phyloP scores from a whole-genome alignment of 64 coral and sea anemone genomes.

The Actinia equina region DNA sequence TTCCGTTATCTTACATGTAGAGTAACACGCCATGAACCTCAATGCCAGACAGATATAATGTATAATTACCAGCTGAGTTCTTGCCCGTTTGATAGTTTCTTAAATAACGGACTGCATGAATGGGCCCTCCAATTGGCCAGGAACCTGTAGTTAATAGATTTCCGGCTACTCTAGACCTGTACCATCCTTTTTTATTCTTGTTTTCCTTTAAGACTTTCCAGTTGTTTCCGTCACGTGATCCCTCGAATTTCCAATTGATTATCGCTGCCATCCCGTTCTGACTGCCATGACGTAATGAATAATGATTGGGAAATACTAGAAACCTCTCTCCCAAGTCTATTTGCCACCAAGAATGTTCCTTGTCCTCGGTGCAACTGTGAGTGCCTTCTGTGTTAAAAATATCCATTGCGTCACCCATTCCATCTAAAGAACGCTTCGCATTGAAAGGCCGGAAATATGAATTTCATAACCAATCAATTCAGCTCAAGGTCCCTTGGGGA shows the following conservation, averaged over 20 bases:
- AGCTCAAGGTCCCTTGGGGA: too few species aligned
- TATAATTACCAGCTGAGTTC: not conserved
- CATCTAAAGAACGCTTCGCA: slow-evolving; percentile 45
- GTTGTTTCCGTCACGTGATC: slow-evolving; percentile 59
- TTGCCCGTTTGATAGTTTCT: slow-evolving; percentile 21
- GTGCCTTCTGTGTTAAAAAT: slow-evolving; percentile 49
- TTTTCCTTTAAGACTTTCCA: slow-evolving; percentile 64
- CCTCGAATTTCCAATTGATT: slow-evolving; percentile 66
- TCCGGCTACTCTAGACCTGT: not conserved
- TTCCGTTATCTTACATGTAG: not conserved
- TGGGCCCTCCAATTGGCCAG: not conserved
- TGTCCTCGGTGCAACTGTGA: slow-evolving; percentile 60
- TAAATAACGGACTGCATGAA: slow-evolving; percentile 15
- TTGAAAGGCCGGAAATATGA: not conserved
- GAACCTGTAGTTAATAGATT: not conserved
- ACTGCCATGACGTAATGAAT: slow-evolving; percentile 60
- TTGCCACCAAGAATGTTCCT: slow-evolving; percentile 74
- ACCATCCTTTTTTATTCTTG: slow-evolving; percentile 39
- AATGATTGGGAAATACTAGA: slow-evolving; percentile 51
- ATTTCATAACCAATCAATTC: too few species aligned
- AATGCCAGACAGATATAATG: slow-evolving; percentile 8
- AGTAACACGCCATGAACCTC: slow-evolving; percentile 21
- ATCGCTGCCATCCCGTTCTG: slow-evolving; percentile 69
- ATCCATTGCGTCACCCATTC: slow-evolving; percentile 42
- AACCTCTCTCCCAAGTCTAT: slow-evolving; percentile 51